These are phyloP conservation scores for Lysandra bellargus DNA, from an alignment of 2,888 invertebrate genomes.

Conservation along the genomic window DNA sequence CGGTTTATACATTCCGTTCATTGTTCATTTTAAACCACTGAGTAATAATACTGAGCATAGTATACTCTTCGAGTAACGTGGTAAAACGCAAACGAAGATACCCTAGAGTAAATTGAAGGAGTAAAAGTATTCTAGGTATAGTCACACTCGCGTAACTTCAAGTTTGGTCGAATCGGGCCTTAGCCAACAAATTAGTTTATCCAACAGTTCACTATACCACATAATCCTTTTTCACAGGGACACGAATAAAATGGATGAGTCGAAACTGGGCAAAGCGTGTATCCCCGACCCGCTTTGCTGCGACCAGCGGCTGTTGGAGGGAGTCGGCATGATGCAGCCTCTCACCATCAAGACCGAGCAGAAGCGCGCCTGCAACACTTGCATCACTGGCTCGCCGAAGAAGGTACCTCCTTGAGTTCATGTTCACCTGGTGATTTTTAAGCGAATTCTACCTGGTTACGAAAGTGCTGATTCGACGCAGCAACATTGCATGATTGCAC, in stretches of 20 bases:
- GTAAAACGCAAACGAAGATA: too few species aligned
- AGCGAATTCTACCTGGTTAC: background rate
- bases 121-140: too few species aligned
- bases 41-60: too few species aligned
- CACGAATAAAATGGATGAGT: slow-evolving; percentile 68
- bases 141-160: too few species aligned
- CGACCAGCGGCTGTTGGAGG: slow-evolving; percentile 66
- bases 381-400: slow-evolving; percentile 71
- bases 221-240: slow-evolving; percentile 53
- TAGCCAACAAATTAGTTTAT: too few species aligned
- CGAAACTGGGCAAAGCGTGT: slow-evolving; percentile 64
- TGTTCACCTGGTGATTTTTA: background rate
- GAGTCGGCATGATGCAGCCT: slow-evolving; percentile 70
- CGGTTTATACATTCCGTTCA: too few species aligned
- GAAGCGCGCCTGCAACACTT: slow-evolving; percentile 73
- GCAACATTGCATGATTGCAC: background rate
- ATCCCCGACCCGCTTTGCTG: slow-evolving; percentile 69
- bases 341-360: slow-evolving; percentile 76
- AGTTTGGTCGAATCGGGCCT: too few species aligned
- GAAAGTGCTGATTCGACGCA: background rate
- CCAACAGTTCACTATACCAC: too few species aligned
- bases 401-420: slow-evolving; percentile 52
- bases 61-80: too few species aligned
- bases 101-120: too few species aligned
- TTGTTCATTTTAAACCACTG: too few species aligned